phyloP scores from a whole-genome alignment of 2,797 vertebrate species.

The Sebastolobus alascanus region DNA sequence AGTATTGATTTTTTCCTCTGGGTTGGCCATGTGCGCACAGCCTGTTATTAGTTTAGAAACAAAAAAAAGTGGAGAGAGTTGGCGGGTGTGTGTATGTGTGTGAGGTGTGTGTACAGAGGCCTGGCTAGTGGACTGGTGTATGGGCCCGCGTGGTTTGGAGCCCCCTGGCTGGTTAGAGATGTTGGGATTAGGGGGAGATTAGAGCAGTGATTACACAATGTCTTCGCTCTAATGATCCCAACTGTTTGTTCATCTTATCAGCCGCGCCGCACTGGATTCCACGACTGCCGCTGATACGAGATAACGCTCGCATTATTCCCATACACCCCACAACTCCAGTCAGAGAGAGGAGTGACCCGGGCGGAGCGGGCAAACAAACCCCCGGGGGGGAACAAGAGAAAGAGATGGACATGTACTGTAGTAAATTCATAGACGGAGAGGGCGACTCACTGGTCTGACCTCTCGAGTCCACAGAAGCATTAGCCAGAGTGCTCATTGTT shows the following conservation, averaged over 20 bases:
- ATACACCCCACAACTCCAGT: constrained; percentile 48
- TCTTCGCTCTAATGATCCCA: constrained; percentile 89
- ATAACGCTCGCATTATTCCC: constrained; percentile 79
- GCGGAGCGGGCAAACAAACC: constrained; percentile 57
- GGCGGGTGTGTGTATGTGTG: constrained; percentile 39
- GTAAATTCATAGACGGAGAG: constrained; percentile 70
- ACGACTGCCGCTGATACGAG: constrained; percentile 79
- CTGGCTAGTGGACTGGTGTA: constrained; percentile 60
- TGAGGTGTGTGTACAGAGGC: constrained; percentile 39
- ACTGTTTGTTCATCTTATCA: constrained; percentile 90
- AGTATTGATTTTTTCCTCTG: constrained; percentile 87
- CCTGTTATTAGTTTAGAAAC: constrained; percentile 87
- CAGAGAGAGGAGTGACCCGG: constrained; percentile 55
- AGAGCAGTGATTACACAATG: constrained; percentile 88
- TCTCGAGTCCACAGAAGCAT: constrained; percentile 76
- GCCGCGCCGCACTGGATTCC: constrained; percentile 82
- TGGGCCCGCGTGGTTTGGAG: constrained; percentile 61
- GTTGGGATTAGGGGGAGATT: constrained; percentile 87
- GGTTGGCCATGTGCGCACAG: constrained; percentile 82
- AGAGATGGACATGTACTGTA: constrained; percentile 65
- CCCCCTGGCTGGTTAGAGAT: constrained; percentile 79
- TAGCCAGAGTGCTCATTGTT: constrained; percentile 82
- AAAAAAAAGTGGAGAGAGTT: constrained; percentile 67
- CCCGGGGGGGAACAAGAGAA: constrained; percentile 9
- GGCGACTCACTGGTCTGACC: constrained; percentile 76